phyloP scores from a whole-genome alignment of 2,888 invertebrate genomes.

The Protodeltote pygarga region DNA sequence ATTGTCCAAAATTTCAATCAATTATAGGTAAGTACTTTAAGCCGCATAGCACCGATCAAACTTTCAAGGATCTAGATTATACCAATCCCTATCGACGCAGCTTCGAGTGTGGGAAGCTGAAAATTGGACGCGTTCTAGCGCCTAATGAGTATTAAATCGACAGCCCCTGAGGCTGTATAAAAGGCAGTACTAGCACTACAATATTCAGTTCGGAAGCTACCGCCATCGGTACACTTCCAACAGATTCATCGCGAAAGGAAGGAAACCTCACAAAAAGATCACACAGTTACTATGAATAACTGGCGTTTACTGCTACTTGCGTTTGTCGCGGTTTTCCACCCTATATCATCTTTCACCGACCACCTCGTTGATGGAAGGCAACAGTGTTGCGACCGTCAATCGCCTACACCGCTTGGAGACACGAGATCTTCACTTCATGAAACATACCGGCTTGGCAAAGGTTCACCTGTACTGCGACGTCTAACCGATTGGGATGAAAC shows the following conservation, averaged over 20 bases:
- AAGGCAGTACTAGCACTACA: conserved; percentile 53
- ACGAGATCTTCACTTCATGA: conserved; percentile 54
- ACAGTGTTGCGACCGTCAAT: conserved; percentile 64
- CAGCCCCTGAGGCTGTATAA: conserved; percentile 64
- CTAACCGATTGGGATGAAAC: conserved; percentile 37
- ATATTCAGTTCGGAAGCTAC: conserved; percentile 73
- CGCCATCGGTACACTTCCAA: conserved; percentile 67
- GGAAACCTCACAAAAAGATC: conserved; percentile 52
- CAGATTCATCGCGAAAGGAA: conserved; percentile 56
- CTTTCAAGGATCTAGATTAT: conserved; percentile 33
- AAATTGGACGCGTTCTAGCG: conserved; percentile 84
- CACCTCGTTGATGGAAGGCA: conserved; percentile 77
- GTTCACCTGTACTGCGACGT: conserved; percentile 30
- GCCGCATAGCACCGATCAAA: no score
- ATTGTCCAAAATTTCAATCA: no score
- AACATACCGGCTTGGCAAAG: conserved; percentile 41
- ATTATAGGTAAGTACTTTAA: no score
- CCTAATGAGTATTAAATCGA: conserved; percentile 74
- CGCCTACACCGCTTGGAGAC: conserved; percentile 52
- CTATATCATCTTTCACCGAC: conserved; percentile 70
- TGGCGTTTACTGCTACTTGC: conserved; percentile 81
- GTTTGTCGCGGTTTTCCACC: conserved; percentile 75
- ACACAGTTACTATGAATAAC: conserved; percentile 83
- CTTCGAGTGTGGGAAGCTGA: conserved; percentile 70
- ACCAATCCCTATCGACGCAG: conserved; percentile 24